Base-by-base conservation (phyloP, 2,888 invertebrate species). In the Hedya salicella region DNA sequence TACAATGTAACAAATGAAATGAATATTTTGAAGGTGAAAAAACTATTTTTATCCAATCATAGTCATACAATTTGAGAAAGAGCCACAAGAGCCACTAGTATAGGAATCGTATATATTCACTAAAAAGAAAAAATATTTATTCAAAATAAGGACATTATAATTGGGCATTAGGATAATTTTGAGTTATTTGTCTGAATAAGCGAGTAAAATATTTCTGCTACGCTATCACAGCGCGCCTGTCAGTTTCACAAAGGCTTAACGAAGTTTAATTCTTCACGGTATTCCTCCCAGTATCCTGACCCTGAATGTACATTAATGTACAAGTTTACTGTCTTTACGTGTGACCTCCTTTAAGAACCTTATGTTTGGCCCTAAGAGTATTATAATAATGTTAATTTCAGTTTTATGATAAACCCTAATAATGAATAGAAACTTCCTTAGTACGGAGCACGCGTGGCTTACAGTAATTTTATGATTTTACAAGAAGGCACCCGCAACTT, bases 381-480 rank as follows among this genome's bases (percentile, higher is more conserved):
- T 9, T 44, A 17, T 44, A 56, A 30, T 56, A 30, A 44, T 25
- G 30, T 56, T 56, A 46, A 36, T 14, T 32, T 16, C 14, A 25
- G 8, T 59, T 19, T 57, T 46, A 57, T 25, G 32, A 2, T 36
- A 36, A 36, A 46, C 48, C 14, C 1, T 19, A 36, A 32, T 32
- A 57, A 57, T 13, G 16, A 56, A 30, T 44, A 30, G 14, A 16
- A 44, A 44, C 44, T 44, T 56, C 30, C 44, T 44, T 46, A 57
- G 30, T 32, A 42, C 40, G 40, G 39, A 53, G 36, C n/a, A 39
- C 19, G 36, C 36, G 52, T 53, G n/a, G 52, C 19, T 36, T 53
- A 53, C 36, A 8, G 52, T 39, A 53, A 53, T 44, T 44, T 56
- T 56, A 56, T 56, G 25, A 56, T 44, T 44, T 30, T 44, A 30